Evolutionary conservation across 2,113 vertebrate species (phyloP).

Genomic region (Malurus elegans): DNA sequence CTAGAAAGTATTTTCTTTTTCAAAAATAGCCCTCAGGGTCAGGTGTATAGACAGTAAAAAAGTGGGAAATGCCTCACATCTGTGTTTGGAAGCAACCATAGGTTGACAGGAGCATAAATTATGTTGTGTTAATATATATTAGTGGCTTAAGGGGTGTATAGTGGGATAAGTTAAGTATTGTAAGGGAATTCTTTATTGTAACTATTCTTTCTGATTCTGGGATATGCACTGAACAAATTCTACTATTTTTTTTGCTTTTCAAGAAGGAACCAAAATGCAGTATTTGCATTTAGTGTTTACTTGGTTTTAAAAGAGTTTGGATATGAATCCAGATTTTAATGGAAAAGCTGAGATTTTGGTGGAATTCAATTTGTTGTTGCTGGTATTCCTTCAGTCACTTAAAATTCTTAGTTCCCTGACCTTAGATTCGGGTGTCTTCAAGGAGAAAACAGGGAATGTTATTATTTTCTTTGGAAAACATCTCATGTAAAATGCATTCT

Average conservation of each 20-base stretch:
- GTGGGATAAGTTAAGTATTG: not conserved
- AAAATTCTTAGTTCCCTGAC: not conserved
- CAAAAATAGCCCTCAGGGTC: not conserved
- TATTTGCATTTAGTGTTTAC: not conserved
- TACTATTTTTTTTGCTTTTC: not conserved
- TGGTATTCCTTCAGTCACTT: not conserved
- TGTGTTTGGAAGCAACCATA: not conserved
- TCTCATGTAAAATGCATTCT: not conserved
- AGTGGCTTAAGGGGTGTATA: fast-evolving
- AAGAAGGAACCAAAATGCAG: not conserved
- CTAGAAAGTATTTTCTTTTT: not conserved
- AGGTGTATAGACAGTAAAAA: not conserved
- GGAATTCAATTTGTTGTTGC: not conserved
- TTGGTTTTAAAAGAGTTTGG: not conserved
- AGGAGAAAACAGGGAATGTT: not conserved
- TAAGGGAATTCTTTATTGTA: not conserved
- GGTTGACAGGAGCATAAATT: not conserved
- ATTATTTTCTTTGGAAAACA: not conserved
- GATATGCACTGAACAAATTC: not conserved
- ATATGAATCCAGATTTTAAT: not conserved
- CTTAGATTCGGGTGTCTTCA: not conserved
- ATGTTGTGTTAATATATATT: not conserved
- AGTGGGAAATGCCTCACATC: not conserved
- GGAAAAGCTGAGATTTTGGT: not conserved
- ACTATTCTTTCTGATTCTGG: not conserved